Evolutionary conservation across 2,797 vertebrate genomes (phyloP), one percentile per base, ranked within the genome.

Genomic region (Manis javanica): DNA sequence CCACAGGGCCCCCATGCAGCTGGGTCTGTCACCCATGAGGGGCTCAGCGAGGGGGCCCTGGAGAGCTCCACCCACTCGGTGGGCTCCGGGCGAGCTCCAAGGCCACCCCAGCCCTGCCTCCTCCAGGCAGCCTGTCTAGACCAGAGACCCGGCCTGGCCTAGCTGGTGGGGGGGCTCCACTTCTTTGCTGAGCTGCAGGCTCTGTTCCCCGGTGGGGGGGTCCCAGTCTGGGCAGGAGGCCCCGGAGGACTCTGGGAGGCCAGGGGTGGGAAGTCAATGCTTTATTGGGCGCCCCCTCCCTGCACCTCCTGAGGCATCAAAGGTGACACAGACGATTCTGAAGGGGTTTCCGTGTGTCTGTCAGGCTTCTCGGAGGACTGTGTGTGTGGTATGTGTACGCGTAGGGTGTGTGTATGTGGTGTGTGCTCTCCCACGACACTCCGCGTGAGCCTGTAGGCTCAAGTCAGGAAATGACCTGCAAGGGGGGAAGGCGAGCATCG

Each of bases 41-140:
- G 59, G 11, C 72, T 37, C 51, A 13, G 23, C 2, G 18, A 31
- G 21, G 3, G 51, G 2, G 53, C 1, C 51, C n/a, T 0, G 18
- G 39, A 26, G 24, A 26, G 14, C 42, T 66, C 15, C 15, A 9
- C 10, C 10, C 12, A 5, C 24, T 29, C 0, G 2, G 59, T 29
- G 26, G 69, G 59, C 46, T 4, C 24, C 1, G 42, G 49, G 57
- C 34, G 14, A 24, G 7, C 18, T 11, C 77, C 55, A 14, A 31
- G 46, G 71, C 59, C 57, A 49, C 59, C 21, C 18, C 26, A 46
- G 26, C 15, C 39, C 21, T 16, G 29, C 90, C 37, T 66, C 81
- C 81, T 83, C 89, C 15, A 23, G 19, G 71, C 19, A 46, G 34
- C 31, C 59, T 34, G 7, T 12, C 71, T 0, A 51, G 71, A 46